Base-by-base conservation (phyloP, 1,140 invertebrate genomes). In the Caenorhabditis brenneri region DNA sequence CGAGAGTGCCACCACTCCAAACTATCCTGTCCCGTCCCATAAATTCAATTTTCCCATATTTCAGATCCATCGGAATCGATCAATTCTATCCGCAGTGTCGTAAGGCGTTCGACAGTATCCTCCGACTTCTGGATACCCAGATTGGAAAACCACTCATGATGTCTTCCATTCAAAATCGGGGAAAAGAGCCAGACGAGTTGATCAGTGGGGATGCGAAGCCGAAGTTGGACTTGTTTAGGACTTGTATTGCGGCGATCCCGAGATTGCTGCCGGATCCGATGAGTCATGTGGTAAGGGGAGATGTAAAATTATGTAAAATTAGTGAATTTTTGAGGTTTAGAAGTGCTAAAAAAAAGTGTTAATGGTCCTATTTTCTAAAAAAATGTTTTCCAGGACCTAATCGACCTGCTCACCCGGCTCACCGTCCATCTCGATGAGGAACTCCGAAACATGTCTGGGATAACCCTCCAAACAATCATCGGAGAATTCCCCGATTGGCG, bases 241-340 rank as follows among this genome's bases (percentile, higher is more conserved):
- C 97, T 0, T 99, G 97, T 91, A 95, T 99, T 22, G 97, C 97
- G 24, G 97, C 97, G 4, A 97, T 99, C 86, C 98, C 98, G 7
- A 93, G 98, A 69, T 92, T 99, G 7, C 96, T 99, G 86, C 97
- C 97, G 0, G 97, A 99, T 91, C 96, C 96, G 1, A 98, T 99
- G 95, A 95, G 94, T 27, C 93, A 95, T 55, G 69, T 79, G 27
- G 83, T 84, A 58, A 36, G 74, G 24, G 22, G 51, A 27, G 1
- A 55, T n/a, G n/a, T 27, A n/a, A 9, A 22, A 55, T 27, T 55
- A 10, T 27, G 5, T 7, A 22, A 15, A 93, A 94, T 19, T 97
- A 99, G 91, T 80, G 0, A 53, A 31, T 15, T 19, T 19, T n/a
- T n/a, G n/a, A n/a, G n/a, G n/a, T n/a, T n/a, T n/a, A n/a, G n/a